Evolutionary conservation across 1,140 invertebrate genomes (phyloP).

Genomic region (Drosophila lacteicornis): DNA sequence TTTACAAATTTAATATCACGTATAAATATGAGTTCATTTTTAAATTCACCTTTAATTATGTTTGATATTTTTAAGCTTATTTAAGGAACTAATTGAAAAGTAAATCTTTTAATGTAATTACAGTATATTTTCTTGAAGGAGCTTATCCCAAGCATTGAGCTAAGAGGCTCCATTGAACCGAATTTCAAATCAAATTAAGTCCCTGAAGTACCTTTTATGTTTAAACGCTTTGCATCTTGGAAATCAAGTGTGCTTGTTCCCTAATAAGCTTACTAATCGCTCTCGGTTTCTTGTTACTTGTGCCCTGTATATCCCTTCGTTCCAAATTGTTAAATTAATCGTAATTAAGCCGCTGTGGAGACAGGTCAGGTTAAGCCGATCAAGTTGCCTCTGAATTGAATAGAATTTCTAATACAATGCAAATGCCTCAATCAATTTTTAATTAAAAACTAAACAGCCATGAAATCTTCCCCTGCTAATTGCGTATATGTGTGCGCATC

Average conservation of each 20-base stretch:
- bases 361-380: constrained; percentile 49
- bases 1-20: too few species aligned
- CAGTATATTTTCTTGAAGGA: not conserved
- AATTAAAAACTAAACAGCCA: constrained; percentile 70
- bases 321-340: constrained; percentile 39
- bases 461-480: constrained; percentile 58
- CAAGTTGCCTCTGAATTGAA: constrained; percentile 50
- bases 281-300: constrained; percentile 1
- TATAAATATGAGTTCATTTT: too few species aligned
- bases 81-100: not conserved
- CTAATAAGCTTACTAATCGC: constrained; percentile 15
- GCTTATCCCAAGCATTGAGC: not conserved
- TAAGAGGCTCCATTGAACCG: not conserved
- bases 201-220: not conserved
- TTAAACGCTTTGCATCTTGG: constrained; percentile 1
- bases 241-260: constrained; percentile 5
- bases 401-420: constrained; percentile 66
- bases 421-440: constrained; percentile 71
- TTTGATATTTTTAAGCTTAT: not conserved
- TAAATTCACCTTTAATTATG: too few species aligned
- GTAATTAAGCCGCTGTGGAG: constrained; percentile 45
- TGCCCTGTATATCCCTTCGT: not conserved
- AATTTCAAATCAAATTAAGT: constrained; percentile 4
- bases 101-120: too few species aligned
- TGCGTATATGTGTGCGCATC: constrained; percentile 34